phyloP scores from a whole-genome alignment of 2,888 invertebrate species.

The Stenichneumon culpator region DNA sequence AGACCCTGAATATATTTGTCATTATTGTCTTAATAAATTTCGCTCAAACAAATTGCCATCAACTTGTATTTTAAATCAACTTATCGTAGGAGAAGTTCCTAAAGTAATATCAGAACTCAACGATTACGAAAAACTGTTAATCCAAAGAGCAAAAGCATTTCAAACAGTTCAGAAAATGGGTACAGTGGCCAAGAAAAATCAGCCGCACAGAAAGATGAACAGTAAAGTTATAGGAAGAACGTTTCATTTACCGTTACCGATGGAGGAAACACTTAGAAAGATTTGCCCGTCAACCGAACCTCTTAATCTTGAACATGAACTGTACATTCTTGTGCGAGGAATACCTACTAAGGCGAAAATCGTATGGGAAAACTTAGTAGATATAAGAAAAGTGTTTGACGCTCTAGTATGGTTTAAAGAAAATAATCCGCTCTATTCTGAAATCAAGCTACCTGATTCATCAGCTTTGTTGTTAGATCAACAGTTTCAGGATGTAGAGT shows the following conservation, averaged over 20 bases:
- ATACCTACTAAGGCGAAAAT: constrained; percentile 73
- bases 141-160: constrained; percentile 71
- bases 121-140: constrained; percentile 74
- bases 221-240: background rate
- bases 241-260: too few relatives aligned
- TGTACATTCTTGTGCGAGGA: constrained; percentile 77
- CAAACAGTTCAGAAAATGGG: constrained; percentile 72
- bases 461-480: constrained; percentile 50
- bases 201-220: constrained; percentile 67
- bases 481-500: constrained; percentile 42
- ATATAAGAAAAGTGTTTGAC: constrained; percentile 75
- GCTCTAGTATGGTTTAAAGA: constrained; percentile 75
- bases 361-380: constrained; percentile 62
- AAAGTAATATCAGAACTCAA: constrained; percentile 70
- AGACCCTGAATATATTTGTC: constrained; percentile 41
- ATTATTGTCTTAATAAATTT: constrained; percentile 67
- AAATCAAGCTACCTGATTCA: constrained; percentile 72
- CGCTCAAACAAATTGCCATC: constrained; percentile 70
- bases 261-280: constrained; percentile 77
- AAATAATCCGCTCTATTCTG: constrained; percentile 73
- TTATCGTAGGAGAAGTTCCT: constrained; percentile 62
- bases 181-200: constrained; percentile 75
- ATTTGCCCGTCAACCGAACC: constrained; percentile 72
- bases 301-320: constrained; percentile 74
- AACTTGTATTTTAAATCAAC: constrained; percentile 72